Evolutionary conservation across 2,888 invertebrate genomes (phyloP).

Genomic region (Melieria crassipennis): DNA sequence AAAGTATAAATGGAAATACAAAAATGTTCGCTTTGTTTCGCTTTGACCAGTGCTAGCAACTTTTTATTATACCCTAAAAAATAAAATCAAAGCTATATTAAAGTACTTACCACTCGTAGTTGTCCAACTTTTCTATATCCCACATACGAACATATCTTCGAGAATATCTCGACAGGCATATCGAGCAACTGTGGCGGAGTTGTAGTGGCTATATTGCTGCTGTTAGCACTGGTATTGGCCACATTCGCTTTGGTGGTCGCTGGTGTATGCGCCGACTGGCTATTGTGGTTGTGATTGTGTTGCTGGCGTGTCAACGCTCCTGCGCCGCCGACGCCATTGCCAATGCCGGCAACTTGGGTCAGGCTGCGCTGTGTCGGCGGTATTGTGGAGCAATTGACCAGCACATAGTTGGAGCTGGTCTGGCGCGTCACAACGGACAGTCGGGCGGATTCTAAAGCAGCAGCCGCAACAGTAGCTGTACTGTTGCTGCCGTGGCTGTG

Average conservation of each 20-base stretch:
- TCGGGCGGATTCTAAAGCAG: conserved; percentile 47
- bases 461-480: conserved; percentile 38
- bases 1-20: no score
- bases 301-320: conserved; percentile 17
- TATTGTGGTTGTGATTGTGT: conserved; percentile 32
- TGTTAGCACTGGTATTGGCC: not conserved
- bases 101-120: conserved; percentile 77
- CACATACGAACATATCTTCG: conserved; percentile 80
- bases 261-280: conserved; percentile 33
- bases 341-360: conserved; percentile 22
- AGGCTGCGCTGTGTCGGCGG: conserved; percentile 17
- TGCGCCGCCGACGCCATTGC: conserved; percentile 4
- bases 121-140: conserved; percentile 82
- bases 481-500: conserved; percentile 24
- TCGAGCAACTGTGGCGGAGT: conserved; percentile 69
- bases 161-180: conserved; percentile 82
- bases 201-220: conserved; percentile 8
- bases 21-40: no score
- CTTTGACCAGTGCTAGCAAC: no score
- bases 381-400: conserved; percentile 29
- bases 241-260: conserved; percentile 20
- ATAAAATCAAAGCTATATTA: not conserved
- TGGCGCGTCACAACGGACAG: conserved; percentile 50
- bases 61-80: no score
- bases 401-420: conserved; percentile 34